Evolutionary conservation across 1,140 invertebrate species (phyloP), one percentile per base, ranked within the genome.

Genomic region (Atta cephalotes): DNA sequence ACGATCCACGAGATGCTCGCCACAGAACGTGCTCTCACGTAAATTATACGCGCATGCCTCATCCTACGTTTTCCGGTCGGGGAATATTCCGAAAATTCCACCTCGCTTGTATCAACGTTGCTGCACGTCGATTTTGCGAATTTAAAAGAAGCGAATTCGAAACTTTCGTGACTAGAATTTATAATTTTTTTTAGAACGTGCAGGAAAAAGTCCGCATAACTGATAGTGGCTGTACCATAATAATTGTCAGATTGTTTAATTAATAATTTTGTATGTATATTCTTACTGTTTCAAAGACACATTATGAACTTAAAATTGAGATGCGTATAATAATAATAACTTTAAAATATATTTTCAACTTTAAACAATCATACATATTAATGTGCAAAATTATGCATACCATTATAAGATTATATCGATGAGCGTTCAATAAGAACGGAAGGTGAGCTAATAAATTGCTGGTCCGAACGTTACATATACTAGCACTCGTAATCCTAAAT

Each of bases 381-480:
- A 62, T 63, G 35, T 3, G 62, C 39, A 82, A 80, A 68, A 87
- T 86, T 87, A 87, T 85, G 68, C 86, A 85, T 90, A 80, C 74
- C 78, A 53, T 86, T 28, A 45, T 25, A 7, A 14, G 31, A 71
- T 74, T 31, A 84, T 84, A 84, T 82, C 63, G 70, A 63, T 28
- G 45, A 39, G 35, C 39, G 31, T 66, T 65, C 35, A 49, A 49
- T 18, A 25, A 53, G 56, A 53, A 21, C 76, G 51, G 60, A 39
- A 65, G 80, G 74, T 56, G 53, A 51, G 45, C 60, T 53, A 78
- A 90, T 87, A 89, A 89, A 93, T 93, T 93, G 87, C 90, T 90
- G 91, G 92, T 91, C 65, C 85, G 53, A 88, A 91, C 92, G 88
- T 92, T 91, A 87, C 82, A 89, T 87, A 87, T 85, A 80, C 86